phyloP scores from a whole-genome alignment of 2,888 invertebrate genomes.

The Sturmia bella region DNA sequence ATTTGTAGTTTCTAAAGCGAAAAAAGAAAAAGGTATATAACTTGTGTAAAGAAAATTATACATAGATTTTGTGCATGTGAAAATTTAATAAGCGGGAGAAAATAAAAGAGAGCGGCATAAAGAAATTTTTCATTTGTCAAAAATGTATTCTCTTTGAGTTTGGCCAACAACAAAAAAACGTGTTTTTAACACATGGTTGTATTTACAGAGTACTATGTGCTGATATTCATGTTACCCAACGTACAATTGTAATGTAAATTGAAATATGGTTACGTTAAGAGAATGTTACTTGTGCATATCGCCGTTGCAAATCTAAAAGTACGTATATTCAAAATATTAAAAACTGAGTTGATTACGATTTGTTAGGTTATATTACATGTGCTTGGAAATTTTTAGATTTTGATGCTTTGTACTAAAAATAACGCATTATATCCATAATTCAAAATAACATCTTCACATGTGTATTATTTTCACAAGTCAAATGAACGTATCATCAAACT shows the following conservation, averaged over 20 bases:
- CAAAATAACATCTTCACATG: too few species aligned
- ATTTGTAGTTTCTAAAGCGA: background rate
- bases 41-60: conserved; percentile 1
- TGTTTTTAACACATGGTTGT: conserved; percentile 60
- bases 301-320: too few species aligned
- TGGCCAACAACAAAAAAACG: conserved; percentile 63
- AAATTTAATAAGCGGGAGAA: conserved; percentile 31
- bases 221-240: conserved; percentile 27
- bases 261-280: too few species aligned
- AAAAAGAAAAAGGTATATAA: conserved; percentile 28
- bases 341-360: too few species aligned
- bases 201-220: conserved; percentile 22
- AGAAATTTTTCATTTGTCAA: conserved; percentile 48
- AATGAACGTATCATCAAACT: too few species aligned
- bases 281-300: too few species aligned
- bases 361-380: too few species aligned
- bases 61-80: conserved; percentile 12
- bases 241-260: conserved; percentile 35
- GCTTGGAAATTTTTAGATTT: too few species aligned
- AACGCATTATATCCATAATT: too few species aligned
- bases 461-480: too few species aligned
- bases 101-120: conserved; percentile 31
- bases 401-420: too few species aligned
- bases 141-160: conserved; percentile 26
- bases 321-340: too few species aligned